A percentile compares a stretch with the other conserved stretches of the same genome.
These are phyloP conservation scores for Drosophila subpulchrella DNA, from an alignment of 1,140 invertebrate species.

Conservation along the genomic window DNA sequence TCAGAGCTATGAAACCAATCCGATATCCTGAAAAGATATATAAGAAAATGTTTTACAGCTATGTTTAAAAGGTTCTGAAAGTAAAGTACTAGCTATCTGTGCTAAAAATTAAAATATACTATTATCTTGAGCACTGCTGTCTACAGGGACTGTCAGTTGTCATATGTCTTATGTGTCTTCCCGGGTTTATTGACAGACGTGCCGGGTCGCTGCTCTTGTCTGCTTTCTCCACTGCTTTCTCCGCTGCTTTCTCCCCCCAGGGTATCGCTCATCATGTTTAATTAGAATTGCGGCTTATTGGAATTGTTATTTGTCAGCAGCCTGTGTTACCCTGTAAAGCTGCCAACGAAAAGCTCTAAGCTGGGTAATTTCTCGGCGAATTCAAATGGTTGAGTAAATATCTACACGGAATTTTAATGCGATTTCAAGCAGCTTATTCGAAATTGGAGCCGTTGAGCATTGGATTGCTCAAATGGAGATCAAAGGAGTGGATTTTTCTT, in stretches of 20 bases:
- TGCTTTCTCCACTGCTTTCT: background rate
- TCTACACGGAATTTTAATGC: background rate
- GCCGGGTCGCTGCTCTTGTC: constrained; percentile 26
- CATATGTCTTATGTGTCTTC: constrained; percentile 30
- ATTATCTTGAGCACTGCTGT: background rate
- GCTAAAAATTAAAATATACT: background rate
- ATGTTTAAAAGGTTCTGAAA: no score
- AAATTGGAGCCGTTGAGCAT: background rate
- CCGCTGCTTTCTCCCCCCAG: background rate
- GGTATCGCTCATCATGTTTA: constrained; percentile 16
- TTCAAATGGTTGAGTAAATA: background rate
- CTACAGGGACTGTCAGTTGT: constrained; percentile 16
- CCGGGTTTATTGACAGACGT: constrained; percentile 30
- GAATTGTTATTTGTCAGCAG: constrained; percentile 17
- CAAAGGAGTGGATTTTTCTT: background rate
- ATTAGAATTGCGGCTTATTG: constrained; percentile 24
- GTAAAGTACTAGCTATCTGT: no score
- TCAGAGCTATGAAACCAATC: no score
- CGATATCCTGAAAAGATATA: no score
- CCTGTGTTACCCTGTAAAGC: constrained; percentile 13
- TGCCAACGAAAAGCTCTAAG: background rate
- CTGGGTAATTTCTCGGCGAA: background rate
- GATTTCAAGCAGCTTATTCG: background rate
- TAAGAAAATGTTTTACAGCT: no score
- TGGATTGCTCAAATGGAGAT: background rate